Evolutionary conservation across 2,888 invertebrate species (phyloP).

Genomic region (Capitulum mitella): DNA sequence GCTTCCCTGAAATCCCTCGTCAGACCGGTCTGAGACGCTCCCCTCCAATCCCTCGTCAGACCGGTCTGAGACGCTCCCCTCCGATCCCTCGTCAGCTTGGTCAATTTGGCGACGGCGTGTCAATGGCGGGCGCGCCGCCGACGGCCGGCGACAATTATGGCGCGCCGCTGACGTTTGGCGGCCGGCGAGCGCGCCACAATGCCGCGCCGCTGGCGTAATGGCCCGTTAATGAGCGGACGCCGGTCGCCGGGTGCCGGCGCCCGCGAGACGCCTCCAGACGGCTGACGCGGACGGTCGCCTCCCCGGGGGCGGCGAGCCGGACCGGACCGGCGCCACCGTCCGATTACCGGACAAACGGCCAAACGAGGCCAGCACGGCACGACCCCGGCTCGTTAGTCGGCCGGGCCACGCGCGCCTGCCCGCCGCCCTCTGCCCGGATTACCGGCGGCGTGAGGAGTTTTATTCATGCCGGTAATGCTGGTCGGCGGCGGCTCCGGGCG

Average conservation of each 20-base stretch:
- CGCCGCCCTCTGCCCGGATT: background rate
- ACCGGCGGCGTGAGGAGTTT: too few relatives aligned
- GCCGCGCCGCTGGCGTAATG: background rate
- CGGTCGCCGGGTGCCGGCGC: background rate
- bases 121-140: background rate
- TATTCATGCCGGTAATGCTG: too few relatives aligned
- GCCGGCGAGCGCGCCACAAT: background rate
- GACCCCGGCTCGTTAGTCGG: background rate
- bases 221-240: background rate
- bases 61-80: background rate
- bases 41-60: background rate
- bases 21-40: too few relatives aligned
- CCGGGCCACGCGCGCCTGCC: too few relatives aligned
- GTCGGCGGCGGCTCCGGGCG: background rate
- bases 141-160: conserved; percentile 3
- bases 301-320: background rate
- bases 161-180: conserved; percentile 15
- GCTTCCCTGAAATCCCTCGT: too few relatives aligned
- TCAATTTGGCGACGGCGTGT: background rate
- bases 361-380: background rate
- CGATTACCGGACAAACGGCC: background rate
- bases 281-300: background rate
- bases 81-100: background rate
- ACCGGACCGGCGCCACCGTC: background rate
- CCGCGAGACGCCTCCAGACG: background rate